Percentiles rank a stretch among this genome's conserved stretches.
Evolutionary conservation across 2,113 vertebrate species (phyloP).

Genomic region (Ameiurus melas): DNA sequence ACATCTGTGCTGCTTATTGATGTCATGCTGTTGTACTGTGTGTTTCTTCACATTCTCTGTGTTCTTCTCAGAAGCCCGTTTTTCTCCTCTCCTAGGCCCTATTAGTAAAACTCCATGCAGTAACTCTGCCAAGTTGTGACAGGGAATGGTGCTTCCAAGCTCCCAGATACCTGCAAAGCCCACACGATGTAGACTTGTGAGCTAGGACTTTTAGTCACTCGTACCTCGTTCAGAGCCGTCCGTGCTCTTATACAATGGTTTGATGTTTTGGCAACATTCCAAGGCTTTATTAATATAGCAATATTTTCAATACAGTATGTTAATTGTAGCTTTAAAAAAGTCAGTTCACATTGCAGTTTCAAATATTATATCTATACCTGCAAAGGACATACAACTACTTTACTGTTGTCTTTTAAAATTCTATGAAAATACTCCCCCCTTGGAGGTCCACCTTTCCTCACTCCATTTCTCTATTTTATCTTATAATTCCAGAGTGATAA

Average conservation of each 20-base stretch:
- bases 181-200: neutral
- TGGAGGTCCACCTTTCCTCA: neutral
- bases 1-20: conserved; percentile 44
- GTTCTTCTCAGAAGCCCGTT: conserved; percentile 27
- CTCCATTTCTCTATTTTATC: too few species aligned
- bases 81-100: conserved; percentile 34
- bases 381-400: neutral
- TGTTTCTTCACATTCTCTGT: conserved; percentile 36
- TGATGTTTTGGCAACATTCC: neutral
- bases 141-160: conserved; percentile 3
- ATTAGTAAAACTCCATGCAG: conserved; percentile 31
- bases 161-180: neutral
- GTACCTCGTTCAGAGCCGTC: neutral
- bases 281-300: neutral
- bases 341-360: neutral
- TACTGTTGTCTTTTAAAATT: neutral
- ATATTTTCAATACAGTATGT: neutral
- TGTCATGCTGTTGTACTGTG: conserved; percentile 36
- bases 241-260: neutral
- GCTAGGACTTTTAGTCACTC: neutral
- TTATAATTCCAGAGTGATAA: neutral
- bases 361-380: neutral
- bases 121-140: conserved; percentile 30
- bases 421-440: neutral
- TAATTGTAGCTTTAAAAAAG: neutral